Evolutionary conservation across 2,797 vertebrate genomes (phyloP), one percentile per base, ranked within the genome.

Genomic region (Chloroceryle amazona): DNA sequence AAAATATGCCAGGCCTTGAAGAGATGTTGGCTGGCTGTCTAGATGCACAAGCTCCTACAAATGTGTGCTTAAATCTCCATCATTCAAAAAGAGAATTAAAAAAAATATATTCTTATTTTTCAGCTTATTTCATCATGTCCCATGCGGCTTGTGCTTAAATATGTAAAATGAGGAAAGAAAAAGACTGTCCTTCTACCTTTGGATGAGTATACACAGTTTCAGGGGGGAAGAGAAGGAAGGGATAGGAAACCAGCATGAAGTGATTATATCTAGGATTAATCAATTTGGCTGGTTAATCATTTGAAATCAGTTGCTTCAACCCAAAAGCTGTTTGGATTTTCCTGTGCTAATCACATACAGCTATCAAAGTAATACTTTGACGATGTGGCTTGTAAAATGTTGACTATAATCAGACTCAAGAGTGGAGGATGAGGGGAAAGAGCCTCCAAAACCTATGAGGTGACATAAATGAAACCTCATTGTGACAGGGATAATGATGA

Each of bases 121-220:
- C 12, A 66, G 10, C 9, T 81, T 55, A 44, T 49, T 51, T 73
- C 6, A 2, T n/a, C 46, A 52, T 25, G 11, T 20, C 21, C 54
- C 2, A 6, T 9, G 17, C 46, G 89, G 33, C 18, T 57, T 31
- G 23, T 35, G 9, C 19, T 9, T 13, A 26, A 65, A 52, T 39
- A 65, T 0, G 6, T 6, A 58, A 78, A 60, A 33, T 9, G 2
- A 75, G 23, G 8, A 33, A 73, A 85, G 39, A 51, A 14, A 37
- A 67, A 57, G 28, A 35, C 5, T 3, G 15, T 74, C 33, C 41
- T 74, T 21, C 61, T 29, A 14, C 60, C 29, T 57, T 58, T 2
- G 4, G 14, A 71, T 4, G 23, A 91, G 37, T 1, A 33, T 0
- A 42, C 14, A 29, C 7, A 80, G 13, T 10, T 63, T 39, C 0